These are phyloP conservation scores for Notodonta dromedarius DNA, from an alignment of 2,888 invertebrate genomes.

Conservation along the genomic window DNA sequence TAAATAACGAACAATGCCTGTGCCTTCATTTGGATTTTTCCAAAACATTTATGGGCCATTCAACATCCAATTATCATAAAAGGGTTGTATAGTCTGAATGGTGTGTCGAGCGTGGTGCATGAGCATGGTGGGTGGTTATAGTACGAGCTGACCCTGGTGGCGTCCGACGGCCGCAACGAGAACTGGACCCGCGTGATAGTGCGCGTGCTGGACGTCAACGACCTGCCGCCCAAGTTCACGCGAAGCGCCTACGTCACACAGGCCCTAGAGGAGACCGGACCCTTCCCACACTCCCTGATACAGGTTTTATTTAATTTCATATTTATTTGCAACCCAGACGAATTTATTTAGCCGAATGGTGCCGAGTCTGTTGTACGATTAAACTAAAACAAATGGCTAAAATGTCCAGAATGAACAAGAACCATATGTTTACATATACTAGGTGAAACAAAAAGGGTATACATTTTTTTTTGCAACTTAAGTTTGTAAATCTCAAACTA, in stretches of 20 bases:
- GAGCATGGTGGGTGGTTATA: slow-evolving; percentile 80
- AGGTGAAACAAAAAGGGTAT: no score
- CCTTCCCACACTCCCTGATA: slow-evolving; percentile 88
- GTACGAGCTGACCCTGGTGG: slow-evolving; percentile 95
- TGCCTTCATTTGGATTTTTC: neutral
- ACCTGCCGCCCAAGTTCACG: slow-evolving; percentile 93
- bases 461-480: no score
- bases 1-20: slow-evolving; percentile 2
- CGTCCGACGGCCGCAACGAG: slow-evolving; percentile 95
- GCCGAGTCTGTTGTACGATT: no score
- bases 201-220: slow-evolving; percentile 94
- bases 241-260: slow-evolving; percentile 88
- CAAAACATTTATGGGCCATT: neutral
- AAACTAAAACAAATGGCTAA: no score
- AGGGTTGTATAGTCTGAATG: neutral
- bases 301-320: slow-evolving; percentile 85
- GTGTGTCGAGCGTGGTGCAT: slow-evolving; percentile 58
- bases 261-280: slow-evolving; percentile 90
- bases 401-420: no score
- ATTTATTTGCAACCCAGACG: neutral
- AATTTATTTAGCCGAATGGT: no score
- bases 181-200: slow-evolving; percentile 93
- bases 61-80: neutral
- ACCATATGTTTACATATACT: no score
- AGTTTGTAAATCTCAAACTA: no score